These are phyloP conservation scores for Thymelicus acteon DNA, from an alignment of 2,888 invertebrate species.

Conservation along the genomic window DNA sequence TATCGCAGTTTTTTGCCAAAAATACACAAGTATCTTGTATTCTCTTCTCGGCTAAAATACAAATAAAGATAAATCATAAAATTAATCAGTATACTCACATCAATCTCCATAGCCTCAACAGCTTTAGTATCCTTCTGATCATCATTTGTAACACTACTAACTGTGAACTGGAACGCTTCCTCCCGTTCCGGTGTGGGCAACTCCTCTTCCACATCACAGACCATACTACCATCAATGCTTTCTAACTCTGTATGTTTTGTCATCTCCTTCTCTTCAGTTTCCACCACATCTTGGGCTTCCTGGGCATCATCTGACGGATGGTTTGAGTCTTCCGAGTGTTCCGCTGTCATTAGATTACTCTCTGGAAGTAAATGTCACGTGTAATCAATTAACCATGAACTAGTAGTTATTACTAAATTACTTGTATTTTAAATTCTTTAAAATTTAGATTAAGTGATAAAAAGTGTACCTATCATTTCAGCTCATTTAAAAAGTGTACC, in stretches of 20 bases:
- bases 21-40: too few relatives aligned
- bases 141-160: not conserved
- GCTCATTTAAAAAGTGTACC: too few relatives aligned
- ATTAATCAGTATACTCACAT: conserved; percentile 23
- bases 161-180: not conserved
- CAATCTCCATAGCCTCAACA: not conserved
- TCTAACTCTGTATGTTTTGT: conserved; percentile 4
- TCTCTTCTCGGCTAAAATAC: too few relatives aligned
- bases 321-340: conserved; percentile 72
- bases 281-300: not conserved
- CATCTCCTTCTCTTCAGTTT: conserved; percentile 45
- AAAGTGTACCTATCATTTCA: too few relatives aligned
- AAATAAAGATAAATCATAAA: not conserved
- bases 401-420: too few relatives aligned
- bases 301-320: conserved; percentile 49
- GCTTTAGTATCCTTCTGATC: not conserved
- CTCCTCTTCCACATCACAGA: conserved; percentile 14
- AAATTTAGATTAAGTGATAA: too few relatives aligned
- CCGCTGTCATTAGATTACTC: conserved; percentile 64
- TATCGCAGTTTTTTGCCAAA: too few relatives aligned
- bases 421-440: too few relatives aligned
- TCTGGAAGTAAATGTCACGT: conserved; percentile 50
- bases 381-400: too few relatives aligned
- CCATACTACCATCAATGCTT: conserved; percentile 6
- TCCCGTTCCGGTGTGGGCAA: not conserved